Base-by-base conservation (phyloP, 92 coral and sea anemone species). In the Zoanthus sansibaricus region DNA sequence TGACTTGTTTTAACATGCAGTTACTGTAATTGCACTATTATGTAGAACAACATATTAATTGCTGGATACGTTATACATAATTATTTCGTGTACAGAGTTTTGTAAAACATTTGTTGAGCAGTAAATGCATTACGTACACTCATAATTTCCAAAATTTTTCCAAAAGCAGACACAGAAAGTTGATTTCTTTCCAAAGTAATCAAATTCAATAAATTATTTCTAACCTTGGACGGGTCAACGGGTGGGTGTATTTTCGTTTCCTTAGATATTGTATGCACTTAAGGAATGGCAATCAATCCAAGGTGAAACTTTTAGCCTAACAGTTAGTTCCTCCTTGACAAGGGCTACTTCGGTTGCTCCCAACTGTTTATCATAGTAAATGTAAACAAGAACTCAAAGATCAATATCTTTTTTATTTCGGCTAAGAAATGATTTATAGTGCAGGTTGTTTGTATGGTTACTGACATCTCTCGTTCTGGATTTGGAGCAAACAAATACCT, bases 381-480 rank as follows among this genome's bases (percentile, higher is more conserved):
- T 18, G 21, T 0, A 25, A 25, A 25, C 25, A 72, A 31, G 47
- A 18, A 42, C 15, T 44, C 51, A 44, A 88, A 25, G 47, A 77
- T 18, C 18, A 87, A 77, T 13, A 87, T 77, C 33, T 74, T 83
- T 37, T 86, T 76, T 21, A 86, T 86, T 14, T 25, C 20, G 13
- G 71, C 31, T 15, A 86, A 86, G 9, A 16, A 76, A 15, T 84
- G 84, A 46, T 76, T 42, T 16, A 86, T 5, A 16, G 6, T 83
- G 83, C 30, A 42, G 71, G 17, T 25, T 56, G 64, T 56, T 12
- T 15, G 64, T 46, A 89, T 70, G 15, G 83, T 58, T 18, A 25
- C 25, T 25, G 25, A 74, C 84, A 18, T 80, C 47, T 46, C 67
- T 61, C 52, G 66, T 76, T 18, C 62, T 69, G 86, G 84, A 89